Conservation (phyloP, 1,140 invertebrate species). For the Polypedilum vanderplanki region DNA sequence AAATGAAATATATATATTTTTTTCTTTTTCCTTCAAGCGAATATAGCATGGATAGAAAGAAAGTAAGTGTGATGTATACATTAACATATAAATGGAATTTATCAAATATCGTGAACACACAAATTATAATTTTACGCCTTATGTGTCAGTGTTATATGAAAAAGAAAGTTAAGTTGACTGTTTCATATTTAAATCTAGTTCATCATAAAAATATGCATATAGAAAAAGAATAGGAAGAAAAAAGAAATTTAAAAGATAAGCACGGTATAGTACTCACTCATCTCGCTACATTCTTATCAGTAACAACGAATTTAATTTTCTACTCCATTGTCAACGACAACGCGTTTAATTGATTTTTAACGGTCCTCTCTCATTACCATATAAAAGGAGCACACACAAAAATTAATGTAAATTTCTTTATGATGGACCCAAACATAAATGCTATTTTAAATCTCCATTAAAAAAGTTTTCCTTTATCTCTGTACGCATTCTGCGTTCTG, state of each 20-base stretch:
- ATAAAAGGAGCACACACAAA: not conserved
- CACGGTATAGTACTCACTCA: too few species aligned
- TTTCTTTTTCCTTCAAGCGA: not conserved
- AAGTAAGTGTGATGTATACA: constrained; percentile 3
- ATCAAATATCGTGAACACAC: constrained; percentile 18
- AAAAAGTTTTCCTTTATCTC: not conserved
- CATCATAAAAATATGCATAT: too few species aligned
- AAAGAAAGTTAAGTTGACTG: too few species aligned
- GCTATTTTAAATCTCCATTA: constrained; percentile 8
- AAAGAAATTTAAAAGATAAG: too few species aligned
- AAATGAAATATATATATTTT: not conserved
- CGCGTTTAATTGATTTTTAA: constrained; percentile 14
- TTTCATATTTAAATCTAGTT: too few species aligned
- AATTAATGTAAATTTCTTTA: constrained; percentile 5
- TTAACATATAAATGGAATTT: constrained; percentile 20
- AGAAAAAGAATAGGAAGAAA: too few species aligned
- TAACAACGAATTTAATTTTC: not conserved
- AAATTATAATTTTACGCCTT: not conserved
- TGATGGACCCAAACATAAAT: not conserved
- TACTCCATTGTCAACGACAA: not conserved
- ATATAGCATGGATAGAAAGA: not conserved
- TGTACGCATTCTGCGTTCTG: not conserved
- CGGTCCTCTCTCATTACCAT: not conserved
- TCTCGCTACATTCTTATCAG: too few species aligned
- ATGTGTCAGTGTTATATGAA: not conserved